phyloP scores from a whole-genome alignment of 2,113 vertebrate species.

The Calyptomena viridis region DNA sequence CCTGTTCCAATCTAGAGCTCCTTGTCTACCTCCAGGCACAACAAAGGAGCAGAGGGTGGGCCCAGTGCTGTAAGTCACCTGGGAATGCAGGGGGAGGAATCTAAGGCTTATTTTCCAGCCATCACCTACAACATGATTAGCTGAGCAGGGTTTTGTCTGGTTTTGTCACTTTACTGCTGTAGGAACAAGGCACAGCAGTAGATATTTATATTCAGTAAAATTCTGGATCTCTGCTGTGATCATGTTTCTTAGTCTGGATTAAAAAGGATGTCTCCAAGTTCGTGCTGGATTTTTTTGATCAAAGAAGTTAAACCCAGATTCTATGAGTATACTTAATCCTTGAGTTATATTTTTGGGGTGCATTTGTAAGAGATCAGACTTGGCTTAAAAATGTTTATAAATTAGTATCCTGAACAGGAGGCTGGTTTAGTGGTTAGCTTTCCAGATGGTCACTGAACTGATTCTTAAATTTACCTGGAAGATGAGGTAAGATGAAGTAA shows the following conservation, averaged over 20 bases:
- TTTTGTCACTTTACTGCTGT: background rate
- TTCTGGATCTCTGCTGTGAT: background rate
- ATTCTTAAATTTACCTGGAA: background rate
- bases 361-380: background rate
- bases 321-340: background rate
- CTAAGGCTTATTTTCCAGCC: background rate
- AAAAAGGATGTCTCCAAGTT: background rate
- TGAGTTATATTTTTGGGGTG: background rate
- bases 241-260: background rate
- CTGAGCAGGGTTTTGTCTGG: background rate
- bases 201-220: slow-evolving; percentile 10
- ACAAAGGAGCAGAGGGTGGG: background rate
- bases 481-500: background rate
- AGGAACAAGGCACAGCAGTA: background rate
- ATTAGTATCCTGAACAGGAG: background rate
- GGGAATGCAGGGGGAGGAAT: background rate
- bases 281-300: background rate
- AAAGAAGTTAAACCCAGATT: background rate
- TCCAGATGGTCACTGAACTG: background rate
- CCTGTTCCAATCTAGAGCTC: background rate
- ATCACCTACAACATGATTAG: background rate
- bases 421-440: background rate
- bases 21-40: background rate
- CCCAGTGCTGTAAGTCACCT: background rate
- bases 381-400: background rate